Percentiles rank a stretch among this genome's conserved stretches.
These are phyloP conservation scores for Platypus cylindrus DNA, from an alignment of 2,888 invertebrate species.

Conservation along the genomic window DNA sequence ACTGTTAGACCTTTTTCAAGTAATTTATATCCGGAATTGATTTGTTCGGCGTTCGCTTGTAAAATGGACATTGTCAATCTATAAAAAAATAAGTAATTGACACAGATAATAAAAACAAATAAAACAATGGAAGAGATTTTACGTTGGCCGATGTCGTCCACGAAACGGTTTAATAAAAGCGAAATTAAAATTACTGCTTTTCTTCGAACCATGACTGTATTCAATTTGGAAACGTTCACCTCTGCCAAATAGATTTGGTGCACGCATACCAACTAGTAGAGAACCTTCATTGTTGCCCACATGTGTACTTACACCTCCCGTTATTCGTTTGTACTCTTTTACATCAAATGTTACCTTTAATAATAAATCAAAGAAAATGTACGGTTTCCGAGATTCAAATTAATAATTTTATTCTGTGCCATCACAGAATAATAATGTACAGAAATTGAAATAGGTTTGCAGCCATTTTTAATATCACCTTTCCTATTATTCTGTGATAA, in stretches of 20 bases:
- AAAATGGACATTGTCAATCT: constrained; percentile 63
- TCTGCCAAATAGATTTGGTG: constrained; percentile 77
- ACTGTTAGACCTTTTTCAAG: constrained; percentile 64
- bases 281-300: constrained; percentile 89
- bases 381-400: background rate
- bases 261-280: constrained; percentile 56
- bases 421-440: background rate
- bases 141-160: constrained; percentile 51
- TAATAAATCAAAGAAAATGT: constrained; percentile 1
- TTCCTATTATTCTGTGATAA: no score
- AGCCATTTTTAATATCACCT: no score
- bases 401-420: no score
- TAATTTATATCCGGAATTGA: constrained; percentile 72
- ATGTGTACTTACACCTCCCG: constrained; percentile 75
- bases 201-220: constrained; percentile 74
- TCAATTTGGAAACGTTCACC: constrained; percentile 75
- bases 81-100: constrained; percentile 31
- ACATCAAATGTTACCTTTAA: constrained; percentile 75
- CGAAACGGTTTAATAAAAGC: constrained; percentile 76
- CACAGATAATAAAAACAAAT: background rate
- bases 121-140: constrained; percentile 25
- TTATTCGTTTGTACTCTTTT: constrained; percentile 65
- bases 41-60: constrained; percentile 63
- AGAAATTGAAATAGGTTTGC: no score
- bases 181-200: constrained; percentile 68